phyloP scores from a whole-genome alignment of 2,797 vertebrate species.

The Cossypha polioptera region DNA sequence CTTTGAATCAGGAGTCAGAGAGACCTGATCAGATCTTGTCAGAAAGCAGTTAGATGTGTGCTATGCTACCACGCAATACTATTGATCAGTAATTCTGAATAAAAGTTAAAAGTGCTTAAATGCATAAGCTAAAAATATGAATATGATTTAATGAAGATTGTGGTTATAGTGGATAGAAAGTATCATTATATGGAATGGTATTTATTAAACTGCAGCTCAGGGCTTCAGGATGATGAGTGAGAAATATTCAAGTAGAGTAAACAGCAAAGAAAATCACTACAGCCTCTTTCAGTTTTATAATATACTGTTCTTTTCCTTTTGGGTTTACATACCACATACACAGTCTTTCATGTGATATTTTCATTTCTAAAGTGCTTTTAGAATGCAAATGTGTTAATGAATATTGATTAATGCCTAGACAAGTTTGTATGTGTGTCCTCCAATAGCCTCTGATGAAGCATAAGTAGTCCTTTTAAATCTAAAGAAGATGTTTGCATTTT shows the following conservation, averaged over 20 bases:
- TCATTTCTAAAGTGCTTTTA: neutral
- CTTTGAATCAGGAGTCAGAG: neutral
- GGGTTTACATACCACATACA: neutral
- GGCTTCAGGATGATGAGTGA: neutral
- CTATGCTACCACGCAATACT: neutral
- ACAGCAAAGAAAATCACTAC: neutral
- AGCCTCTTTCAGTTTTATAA: neutral
- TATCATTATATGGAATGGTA: neutral
- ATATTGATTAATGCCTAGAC: neutral
- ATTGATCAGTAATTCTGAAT: neutral
- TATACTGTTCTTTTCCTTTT: neutral
- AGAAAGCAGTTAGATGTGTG: neutral
- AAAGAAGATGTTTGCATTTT: neutral
- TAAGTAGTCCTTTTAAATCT: neutral
- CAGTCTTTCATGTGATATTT: neutral
- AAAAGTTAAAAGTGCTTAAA: neutral
- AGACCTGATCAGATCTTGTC: neutral
- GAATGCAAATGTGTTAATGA: neutral
- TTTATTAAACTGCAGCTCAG: neutral
- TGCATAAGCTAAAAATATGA: neutral
- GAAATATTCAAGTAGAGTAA: neutral
- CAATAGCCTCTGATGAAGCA: neutral
- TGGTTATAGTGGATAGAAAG: neutral
- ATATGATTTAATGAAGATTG: neutral
- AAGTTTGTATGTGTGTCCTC: neutral